Base-by-base conservation (phyloP, 2,888 invertebrate species). In the Emesis russula region DNA sequence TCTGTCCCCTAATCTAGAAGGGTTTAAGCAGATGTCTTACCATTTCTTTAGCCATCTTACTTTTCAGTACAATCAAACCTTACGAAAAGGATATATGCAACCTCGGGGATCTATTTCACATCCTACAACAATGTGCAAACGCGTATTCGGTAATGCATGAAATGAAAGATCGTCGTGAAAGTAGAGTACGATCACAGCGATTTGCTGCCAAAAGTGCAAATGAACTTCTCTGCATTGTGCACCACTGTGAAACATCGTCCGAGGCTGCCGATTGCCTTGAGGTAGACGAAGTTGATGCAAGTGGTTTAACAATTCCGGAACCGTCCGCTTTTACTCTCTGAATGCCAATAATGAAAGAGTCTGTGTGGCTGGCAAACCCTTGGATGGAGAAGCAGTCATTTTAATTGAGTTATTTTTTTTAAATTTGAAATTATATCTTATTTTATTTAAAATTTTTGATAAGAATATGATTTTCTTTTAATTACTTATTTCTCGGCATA, bases 401-500 rank as follows among this genome's bases (percentile, higher is more conserved):
- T 77, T 44, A 88, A 83, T 88, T 53, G 87, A 89, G 84, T 92
- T 88, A 83, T 92, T 90, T 92, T 92, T 89, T 84, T 89, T 86
- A 73, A 91, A n/a, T n/a, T n/a, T n/a, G n/a, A n/a, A n/a, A n/a
- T n/a, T n/a, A n/a, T n/a, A n/a, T n/a, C 81, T 85, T 92, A 89
- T 77, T 77, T 92, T n/a, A n/a, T 87, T 89, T 86, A 85, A 88
- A 81, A 86, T 81, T 86, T 88, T 88, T 89, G 88, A 88, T 88
- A 89, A 89, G 41, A 41, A 73, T 73, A 73, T 36, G 73, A 73
- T 73, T 73, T 44, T n/a, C n/a, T n/a, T n/a, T n/a, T n/a, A n/a
- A n/a, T n/a, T n/a, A n/a, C n/a, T n/a, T n/a, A n/a, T n/a, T n/a
- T n/a, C n/a, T n/a, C n/a, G n/a, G n/a, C n/a, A n/a, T n/a, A n/a